Base-by-base conservation (phyloP, 2,888 invertebrate genomes). In the Coleophora flavipennella region DNA sequence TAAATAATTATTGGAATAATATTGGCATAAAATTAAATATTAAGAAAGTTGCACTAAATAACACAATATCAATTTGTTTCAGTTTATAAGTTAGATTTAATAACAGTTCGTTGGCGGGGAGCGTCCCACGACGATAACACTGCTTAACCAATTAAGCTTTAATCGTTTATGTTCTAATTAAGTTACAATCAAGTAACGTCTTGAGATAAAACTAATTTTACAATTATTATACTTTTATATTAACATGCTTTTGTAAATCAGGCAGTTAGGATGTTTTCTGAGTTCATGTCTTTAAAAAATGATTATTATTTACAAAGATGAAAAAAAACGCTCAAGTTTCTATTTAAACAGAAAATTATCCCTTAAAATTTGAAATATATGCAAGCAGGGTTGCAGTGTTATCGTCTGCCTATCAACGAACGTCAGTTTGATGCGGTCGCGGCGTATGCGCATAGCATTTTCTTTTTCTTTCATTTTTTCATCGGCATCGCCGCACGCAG, bases 401-500 rank as follows among this genome's bases (percentile, higher is more conserved):
- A 80, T 55, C 69, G 78, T 75, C 74, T 65, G 61, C 59, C 58
- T 58, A 64, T 67, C 68, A 62, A 51, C 53, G 58, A 58, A 57
- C 67, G 62, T 73, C 68, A 67, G 68, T 68, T 62, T 61, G 65
- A 67, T 59, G 68, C 73, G 73, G 71, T 71, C 73, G 78, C 75
- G 66, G 72, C 72, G 72, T 76, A 59, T 77, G 81, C 79, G 83
- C 83, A 81, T 77, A 81, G 83, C 77, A 79, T 83, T 81, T 71
- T 76, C 57, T 77, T 76, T 78, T 78, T 77, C 79, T 84, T 79
- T 84, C 83, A 81, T 84, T 84, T 75, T 76, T 67, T 70, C 81
- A 80, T 79, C 74, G 75, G 68, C 67, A 68, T 60, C 71, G 53
- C 75, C 59, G 62, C 80, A 87, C 86, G 86, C 93, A 97, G 97